Conservation (phyloP, 2,888 invertebrate genomes). For the Antitype chi region DNA sequence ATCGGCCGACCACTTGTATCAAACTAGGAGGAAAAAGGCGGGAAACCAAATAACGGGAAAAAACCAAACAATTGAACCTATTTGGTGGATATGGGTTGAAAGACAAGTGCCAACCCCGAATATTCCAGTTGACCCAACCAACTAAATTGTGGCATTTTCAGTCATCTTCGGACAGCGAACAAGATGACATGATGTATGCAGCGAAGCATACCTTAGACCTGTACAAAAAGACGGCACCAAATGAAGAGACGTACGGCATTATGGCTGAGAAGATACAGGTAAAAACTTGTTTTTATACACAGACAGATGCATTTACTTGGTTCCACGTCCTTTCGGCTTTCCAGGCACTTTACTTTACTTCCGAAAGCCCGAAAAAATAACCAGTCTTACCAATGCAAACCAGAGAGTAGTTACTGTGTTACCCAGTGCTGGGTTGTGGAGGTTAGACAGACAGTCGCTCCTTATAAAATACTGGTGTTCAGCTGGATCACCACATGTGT, state of each 20-base stretch:
- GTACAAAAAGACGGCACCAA: conserved; percentile 67
- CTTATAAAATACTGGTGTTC: no score
- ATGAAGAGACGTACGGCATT: conserved; percentile 53
- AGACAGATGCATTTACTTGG: not conserved
- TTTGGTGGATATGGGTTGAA: not conserved
- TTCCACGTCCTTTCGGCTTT: not conserved
- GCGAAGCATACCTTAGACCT: conserved; percentile 73
- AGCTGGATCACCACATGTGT: no score
- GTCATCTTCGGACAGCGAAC: conserved; percentile 66
- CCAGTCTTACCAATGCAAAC: not conserved
- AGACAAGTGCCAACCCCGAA: not conserved
- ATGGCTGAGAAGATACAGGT: conserved; percentile 73
- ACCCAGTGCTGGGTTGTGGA: not conserved
- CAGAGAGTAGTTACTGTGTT: no score
- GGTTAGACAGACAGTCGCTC: no score
- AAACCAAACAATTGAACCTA: not conserved
- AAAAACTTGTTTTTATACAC: not conserved
- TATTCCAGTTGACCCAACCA: no score
- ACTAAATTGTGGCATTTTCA: conserved; percentile 43
- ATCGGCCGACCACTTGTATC: not conserved
- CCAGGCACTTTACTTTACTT: no score
- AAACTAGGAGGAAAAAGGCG: not conserved
- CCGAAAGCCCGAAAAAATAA: not conserved
- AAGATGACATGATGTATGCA: conserved; percentile 67
- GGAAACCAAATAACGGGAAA: not conserved